These are phyloP conservation scores for Nicator chloris DNA, from an alignment of 2,113 vertebrate species.

Conservation along the genomic window DNA sequence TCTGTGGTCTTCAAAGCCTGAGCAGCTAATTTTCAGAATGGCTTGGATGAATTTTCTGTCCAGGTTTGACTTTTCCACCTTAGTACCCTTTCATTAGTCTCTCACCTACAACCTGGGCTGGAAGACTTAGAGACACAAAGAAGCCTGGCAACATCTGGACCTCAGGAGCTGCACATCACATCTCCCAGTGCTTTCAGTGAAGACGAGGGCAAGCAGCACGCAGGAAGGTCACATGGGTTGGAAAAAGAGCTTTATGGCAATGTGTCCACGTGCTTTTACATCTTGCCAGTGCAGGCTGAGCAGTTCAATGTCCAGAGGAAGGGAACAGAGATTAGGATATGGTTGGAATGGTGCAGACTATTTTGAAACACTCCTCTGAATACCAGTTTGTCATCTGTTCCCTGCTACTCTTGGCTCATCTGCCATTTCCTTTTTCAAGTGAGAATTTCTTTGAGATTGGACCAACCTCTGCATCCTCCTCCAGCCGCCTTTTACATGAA, in stretches of 20 bases:
- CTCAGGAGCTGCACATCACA: neutral
- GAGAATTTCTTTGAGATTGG: neutral
- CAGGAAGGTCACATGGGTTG: accelerated
- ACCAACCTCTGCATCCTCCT: neutral
- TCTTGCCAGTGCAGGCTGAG: neutral
- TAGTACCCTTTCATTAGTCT: neutral
- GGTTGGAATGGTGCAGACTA: neutral
- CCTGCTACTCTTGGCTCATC: neutral
- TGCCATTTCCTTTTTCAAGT: neutral
- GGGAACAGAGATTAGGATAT: neutral
- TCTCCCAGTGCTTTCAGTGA: neutral
- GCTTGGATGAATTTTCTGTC: neutral
- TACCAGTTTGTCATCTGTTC: neutral
- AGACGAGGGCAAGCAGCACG: neutral
- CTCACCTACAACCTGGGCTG: neutral
- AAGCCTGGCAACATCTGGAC: neutral
- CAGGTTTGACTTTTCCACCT: neutral
- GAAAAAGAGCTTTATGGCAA: neutral
- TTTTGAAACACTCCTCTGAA: neutral
- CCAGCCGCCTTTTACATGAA: neutral
- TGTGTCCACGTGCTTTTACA: neutral
- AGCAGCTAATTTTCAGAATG: neutral
- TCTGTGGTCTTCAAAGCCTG: neutral
- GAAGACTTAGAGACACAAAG: neutral
- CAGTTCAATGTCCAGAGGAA: neutral